Evolutionary conservation across 2,113 vertebrate genomes (phyloP), one percentile per base, ranked within the genome.

Genomic region (Mus musculus): DNA sequence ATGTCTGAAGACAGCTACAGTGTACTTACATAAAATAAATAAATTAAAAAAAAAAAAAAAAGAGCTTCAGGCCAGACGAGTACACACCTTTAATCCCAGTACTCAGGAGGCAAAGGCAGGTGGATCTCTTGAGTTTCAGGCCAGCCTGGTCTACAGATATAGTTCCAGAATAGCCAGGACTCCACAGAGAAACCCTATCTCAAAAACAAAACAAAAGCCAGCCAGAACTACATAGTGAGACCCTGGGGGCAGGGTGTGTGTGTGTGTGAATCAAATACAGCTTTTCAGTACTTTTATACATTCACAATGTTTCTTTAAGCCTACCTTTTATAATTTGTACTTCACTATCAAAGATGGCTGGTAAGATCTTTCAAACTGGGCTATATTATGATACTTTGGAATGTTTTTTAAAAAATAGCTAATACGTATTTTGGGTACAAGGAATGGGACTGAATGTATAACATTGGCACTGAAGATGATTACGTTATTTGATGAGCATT

Each of bases 301-400:
- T 82, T 88, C 54, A 22, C 80, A 39, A 65, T 30, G 3, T 88
- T 78, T 95, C 42, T 78, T 92, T 91, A 88, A 33, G 36, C 7
- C 49, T 49, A 78, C 28, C 22, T 24, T 88, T 94, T 91, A 82
- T 30, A 93, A 84, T 90, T 92, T 69, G 0, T 89, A 88, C 90
- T 94, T 97, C 42, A 82, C 26, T 95, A 71, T 92, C 39, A 92
- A 88, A 88, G 5, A 1, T 92, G 94, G 36, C 54, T 82, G 54
- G 3, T 63, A 72, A 89, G n/a, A 90, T 88, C 65, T 92, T 96
- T 92, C 69, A 93, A 42, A 78, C 56, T 92, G 65, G 89, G 14
- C 42, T 12, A 72, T 52, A 36, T 85, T 59, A 67, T 82, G 61
- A 49, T 76, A 22, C 28, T 91, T 84, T 80, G 16, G 30, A 80